These are phyloP conservation scores for Acrocera orbiculus DNA, from an alignment of 2,888 invertebrate species.

Conservation along the genomic window DNA sequence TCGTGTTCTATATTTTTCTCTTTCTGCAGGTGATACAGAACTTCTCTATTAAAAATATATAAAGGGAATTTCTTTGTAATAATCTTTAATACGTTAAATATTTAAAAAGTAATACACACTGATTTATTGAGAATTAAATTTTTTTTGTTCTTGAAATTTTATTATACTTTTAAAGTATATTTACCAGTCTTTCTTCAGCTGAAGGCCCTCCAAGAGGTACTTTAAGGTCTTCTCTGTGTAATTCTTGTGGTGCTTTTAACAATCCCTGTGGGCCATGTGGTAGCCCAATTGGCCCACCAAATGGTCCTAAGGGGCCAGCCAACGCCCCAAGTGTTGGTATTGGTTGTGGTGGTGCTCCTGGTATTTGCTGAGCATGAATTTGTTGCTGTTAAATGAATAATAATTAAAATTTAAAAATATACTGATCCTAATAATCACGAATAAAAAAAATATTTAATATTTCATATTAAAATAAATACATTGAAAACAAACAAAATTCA, in stretches of 20 bases:
- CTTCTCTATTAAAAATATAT: conserved; percentile 38
- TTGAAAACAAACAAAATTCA: too few species aligned
- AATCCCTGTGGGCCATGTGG: conserved; percentile 31
- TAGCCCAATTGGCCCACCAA: conserved; percentile 30
- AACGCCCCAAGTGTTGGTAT: conserved; percentile 34
- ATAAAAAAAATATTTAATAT: too few species aligned
- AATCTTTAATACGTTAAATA: too few species aligned
- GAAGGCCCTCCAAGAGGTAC: conserved; percentile 35
- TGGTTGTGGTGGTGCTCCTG: conserved; percentile 37
- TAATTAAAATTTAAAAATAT: not conserved
- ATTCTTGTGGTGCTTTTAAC: conserved; percentile 30
- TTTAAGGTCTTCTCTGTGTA: conserved; percentile 31
- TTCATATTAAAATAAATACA: too few species aligned
- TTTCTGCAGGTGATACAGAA: conserved; percentile 65
- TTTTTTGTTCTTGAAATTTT: too few species aligned
- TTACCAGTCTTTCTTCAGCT: conserved; percentile 42
- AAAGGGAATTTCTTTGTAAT: too few species aligned
- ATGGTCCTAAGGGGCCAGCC: conserved; percentile 28
- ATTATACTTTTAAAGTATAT: conserved; percentile 9
- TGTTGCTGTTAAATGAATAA: conserved; percentile 47
- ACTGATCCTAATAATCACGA: too few species aligned
- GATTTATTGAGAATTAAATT: too few species aligned
- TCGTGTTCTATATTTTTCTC: conserved; percentile 66
- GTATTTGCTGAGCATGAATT: conserved; percentile 72
- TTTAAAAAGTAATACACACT: too few species aligned